Conservation (phyloP, 2,797 vertebrate species). For the Sebastes aleutianus region DNA sequence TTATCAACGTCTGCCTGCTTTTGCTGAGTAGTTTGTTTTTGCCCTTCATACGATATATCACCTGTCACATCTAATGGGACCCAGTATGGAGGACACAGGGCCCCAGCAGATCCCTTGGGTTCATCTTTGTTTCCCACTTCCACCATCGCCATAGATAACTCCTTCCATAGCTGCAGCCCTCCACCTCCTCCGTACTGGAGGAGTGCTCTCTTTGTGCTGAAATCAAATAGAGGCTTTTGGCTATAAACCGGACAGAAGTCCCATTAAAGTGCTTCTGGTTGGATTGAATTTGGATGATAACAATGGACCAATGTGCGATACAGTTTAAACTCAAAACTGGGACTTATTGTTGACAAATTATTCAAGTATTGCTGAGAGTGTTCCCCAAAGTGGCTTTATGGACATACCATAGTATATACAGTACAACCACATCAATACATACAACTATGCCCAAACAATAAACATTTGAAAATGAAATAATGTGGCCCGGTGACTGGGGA, state of each 20-base stretch:
- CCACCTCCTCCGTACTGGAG: constrained; percentile 10
- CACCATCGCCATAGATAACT: constrained; percentile 63
- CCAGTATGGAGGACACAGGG: constrained; percentile 60
- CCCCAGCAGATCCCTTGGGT: constrained; percentile 66
- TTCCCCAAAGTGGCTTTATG: background rate
- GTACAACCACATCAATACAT: background rate
- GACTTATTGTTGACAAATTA: background rate
- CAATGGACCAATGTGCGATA: background rate
- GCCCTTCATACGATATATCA: constrained; percentile 78
- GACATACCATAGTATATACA: background rate
- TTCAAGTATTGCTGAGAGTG: background rate
- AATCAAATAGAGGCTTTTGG: constrained; percentile 30
- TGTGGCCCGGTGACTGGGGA: background rate
- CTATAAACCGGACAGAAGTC: constrained; percentile 22
- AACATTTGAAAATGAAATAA: background rate
- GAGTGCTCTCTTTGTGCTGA: constrained; percentile 35
- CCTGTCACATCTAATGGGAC: constrained; percentile 80
- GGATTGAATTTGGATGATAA: background rate
- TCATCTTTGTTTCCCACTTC: constrained; percentile 64
- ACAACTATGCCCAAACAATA: background rate
- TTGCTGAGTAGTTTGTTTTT: constrained; percentile 84
- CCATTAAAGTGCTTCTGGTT: constrained; percentile 9
- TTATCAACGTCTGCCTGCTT: constrained; percentile 79
- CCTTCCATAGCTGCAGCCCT: constrained; percentile 40
- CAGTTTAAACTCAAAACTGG: background rate